phyloP scores from a whole-genome alignment of 1,140 invertebrate genomes.

The Drosophila teissieri region DNA sequence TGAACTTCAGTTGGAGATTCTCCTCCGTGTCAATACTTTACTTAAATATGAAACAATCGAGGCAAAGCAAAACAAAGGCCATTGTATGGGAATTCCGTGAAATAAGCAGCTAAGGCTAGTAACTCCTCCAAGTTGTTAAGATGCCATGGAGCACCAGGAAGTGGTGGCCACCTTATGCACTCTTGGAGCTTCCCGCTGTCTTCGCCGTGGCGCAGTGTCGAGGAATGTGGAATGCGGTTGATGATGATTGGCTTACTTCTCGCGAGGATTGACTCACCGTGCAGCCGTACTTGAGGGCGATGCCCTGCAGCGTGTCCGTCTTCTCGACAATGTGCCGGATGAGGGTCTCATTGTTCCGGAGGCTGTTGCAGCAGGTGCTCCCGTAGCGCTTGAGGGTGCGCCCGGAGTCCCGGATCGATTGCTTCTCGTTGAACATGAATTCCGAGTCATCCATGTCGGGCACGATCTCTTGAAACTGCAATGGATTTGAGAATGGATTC shows the following conservation, averaged over 20 bases:
- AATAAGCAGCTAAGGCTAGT: no score
- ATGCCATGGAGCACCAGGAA: no score
- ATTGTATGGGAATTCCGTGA: no score
- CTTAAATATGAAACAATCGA: neutral
- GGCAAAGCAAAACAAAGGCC: no score
- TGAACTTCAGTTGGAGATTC: neutral
- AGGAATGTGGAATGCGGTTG: neutral
- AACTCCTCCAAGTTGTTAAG: no score
- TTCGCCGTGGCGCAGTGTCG: no score
- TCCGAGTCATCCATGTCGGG: slow-evolving; percentile 87
- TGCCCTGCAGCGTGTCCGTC: slow-evolving; percentile 95
- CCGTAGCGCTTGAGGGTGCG: slow-evolving; percentile 95
- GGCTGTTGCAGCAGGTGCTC: slow-evolving; percentile 89
- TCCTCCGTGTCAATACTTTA: neutral
- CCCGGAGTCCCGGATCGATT: slow-evolving; percentile 92
- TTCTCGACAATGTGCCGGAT: slow-evolving; percentile 92
- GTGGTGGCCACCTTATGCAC: neutral
- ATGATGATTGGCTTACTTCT: neutral
- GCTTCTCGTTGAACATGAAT: slow-evolving; percentile 92
- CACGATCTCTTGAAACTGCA: slow-evolving; percentile 84
- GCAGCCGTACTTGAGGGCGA: slow-evolving; percentile 95
- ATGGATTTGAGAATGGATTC: slow-evolving; percentile 17
- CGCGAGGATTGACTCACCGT: slow-evolving; percentile 88
- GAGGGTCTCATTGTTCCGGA: slow-evolving; percentile 88
- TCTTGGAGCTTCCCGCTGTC: neutral